phyloP scores from a whole-genome alignment of 2,113 vertebrate species.

The Willisornis vidua region DNA sequence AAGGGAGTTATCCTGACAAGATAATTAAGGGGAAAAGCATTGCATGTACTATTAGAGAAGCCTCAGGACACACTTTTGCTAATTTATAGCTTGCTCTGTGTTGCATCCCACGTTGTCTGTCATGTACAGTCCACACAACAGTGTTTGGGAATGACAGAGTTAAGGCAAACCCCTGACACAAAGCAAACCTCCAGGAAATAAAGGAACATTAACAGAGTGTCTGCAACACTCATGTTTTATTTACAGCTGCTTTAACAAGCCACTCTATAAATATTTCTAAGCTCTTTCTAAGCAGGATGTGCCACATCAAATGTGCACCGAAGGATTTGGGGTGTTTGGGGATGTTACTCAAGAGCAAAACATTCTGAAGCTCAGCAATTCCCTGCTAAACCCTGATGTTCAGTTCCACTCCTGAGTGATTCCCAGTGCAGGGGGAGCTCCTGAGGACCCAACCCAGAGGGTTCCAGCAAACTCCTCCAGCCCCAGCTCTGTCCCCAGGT shows the following conservation, averaged over 20 bases:
- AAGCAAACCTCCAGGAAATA: not conserved
- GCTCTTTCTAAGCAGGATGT: not conserved
- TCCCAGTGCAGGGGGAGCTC: not conserved
- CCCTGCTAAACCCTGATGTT: not conserved
- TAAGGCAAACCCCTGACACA: not conserved
- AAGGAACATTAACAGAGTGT: not conserved
- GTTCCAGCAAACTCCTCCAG: not conserved
- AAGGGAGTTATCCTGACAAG: conserved; percentile 33
- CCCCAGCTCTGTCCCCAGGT: not conserved
- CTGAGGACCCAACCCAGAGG: not conserved
- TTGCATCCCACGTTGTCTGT: rapidly evolving
- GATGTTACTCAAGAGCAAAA: not conserved
- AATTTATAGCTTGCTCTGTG: not conserved
- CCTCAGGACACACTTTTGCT: not conserved
- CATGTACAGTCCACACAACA: not conserved
- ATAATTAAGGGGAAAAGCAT: not conserved
- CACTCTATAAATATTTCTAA: not conserved
- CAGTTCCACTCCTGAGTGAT: rapidly evolving
- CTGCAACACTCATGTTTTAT: conserved; percentile 10
- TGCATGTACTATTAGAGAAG: not conserved
- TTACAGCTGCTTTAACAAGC: conserved; percentile 23
- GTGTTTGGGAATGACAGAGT: not conserved
- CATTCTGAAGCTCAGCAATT: not conserved
- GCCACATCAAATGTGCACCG: rapidly evolving
- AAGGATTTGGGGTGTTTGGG: not conserved